phyloP scores from a whole-genome alignment of 2,113 vertebrate genomes.

The Caranx melampygus region DNA sequence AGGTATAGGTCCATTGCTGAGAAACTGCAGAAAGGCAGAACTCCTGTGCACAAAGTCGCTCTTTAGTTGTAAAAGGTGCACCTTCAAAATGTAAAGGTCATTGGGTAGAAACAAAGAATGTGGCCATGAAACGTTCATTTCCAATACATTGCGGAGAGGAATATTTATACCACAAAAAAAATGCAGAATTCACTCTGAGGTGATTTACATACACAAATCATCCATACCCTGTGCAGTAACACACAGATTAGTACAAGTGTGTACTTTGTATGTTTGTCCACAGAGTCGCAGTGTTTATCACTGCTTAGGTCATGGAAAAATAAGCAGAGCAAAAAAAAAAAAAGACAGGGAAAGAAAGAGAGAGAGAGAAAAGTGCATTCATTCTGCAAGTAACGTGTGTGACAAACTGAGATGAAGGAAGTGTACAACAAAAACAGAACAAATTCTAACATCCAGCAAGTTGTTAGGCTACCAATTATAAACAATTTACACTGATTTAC shows the following conservation, averaged over 20 bases:
- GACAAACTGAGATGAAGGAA: background rate
- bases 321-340: background rate
- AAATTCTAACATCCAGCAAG: conserved; percentile 1
- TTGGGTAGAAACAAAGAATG: background rate
- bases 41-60: background rate
- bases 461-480: background rate
- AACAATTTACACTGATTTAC: background rate
- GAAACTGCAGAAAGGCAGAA: background rate
- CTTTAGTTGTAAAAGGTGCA: background rate
- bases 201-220: too few relatives aligned
- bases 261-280: too few relatives aligned
- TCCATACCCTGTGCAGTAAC: background rate
- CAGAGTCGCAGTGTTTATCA: background rate
- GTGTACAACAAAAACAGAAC: background rate
- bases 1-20: background rate
- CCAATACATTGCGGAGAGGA: background rate
- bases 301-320: conserved; percentile 3
- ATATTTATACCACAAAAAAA: conserved; percentile 2
- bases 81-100: background rate
- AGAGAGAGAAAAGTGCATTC: conserved; percentile 45
- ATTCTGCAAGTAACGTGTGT: conserved; percentile 7
- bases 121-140: background rate
- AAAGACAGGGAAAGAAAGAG: too few relatives aligned
- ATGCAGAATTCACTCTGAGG: background rate
- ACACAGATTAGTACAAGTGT: too few relatives aligned